Base-by-base conservation (phyloP, 2,113 vertebrate genomes). In the Thoracochromis brauschi region DNA sequence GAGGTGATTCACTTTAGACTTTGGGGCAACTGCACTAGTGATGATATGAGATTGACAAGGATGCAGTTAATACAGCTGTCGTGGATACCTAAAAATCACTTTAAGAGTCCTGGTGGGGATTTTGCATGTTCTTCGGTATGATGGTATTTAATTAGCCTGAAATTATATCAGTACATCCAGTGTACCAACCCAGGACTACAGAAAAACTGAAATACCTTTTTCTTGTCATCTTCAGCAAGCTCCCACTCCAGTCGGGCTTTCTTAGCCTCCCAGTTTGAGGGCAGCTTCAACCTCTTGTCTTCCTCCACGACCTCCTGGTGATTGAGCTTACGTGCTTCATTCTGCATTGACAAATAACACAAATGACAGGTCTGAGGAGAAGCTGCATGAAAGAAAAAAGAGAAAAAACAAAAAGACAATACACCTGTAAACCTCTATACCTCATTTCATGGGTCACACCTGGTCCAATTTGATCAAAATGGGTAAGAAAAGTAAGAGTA, bases 241-340 rank as follows among this genome's bases (percentile, higher is more conserved):
- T 99, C 97, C 97, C 98, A 99, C 85, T 99, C 98, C 88, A 99
- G 95, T 14, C 98, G 95, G 6, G 98, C 97, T 87, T 98, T 99
- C 87, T 97, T 98, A 3, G 99, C 97, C 90, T 99, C 99, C 98
- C 98, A 99, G 91, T 99, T 99, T 0, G 97, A 26, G 1, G 98
- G 99, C 6, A 99, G 88, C 17, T 99, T 99, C 13, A 97, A 94
- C 14, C 97, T 96, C 85, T 98, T 98, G 87, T 99, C 98, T 94
- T 99, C 99, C 89, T 99, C 98, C 85, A 98, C 96, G 80, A 99
- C 98, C 86, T 99, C 98, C 17, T 98, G 97, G 81, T 98, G 97
- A 88, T 99, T 99, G 57, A 98, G 96, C 21, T 98, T 99, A 45
- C 97, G 97, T 5, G 99, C 98, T 95, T 99, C 98, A 45, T 98